Base-by-base conservation (phyloP, 2,113 vertebrate species). In the Zeus faber region DNA sequence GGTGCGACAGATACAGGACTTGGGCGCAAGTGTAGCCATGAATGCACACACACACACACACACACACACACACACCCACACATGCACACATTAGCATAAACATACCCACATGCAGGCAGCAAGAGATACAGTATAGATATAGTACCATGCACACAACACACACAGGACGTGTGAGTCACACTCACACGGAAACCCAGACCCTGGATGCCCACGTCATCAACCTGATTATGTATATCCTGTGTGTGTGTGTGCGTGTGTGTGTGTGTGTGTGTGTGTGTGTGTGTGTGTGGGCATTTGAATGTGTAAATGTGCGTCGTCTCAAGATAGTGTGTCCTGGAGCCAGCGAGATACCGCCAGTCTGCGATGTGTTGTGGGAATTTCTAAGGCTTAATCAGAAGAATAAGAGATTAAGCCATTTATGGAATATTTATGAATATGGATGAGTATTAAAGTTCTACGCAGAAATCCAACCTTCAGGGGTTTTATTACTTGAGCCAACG, bases 361-460 rank as follows among this genome's bases (percentile, higher is more conserved):
- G 68, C 1, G 16, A 52, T 54, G 45, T 40, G 71, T 69, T 63
- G 62, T 65, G 74, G 62, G 65, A 70, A 60, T 79, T 77, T 63
- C 74, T 74, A 63, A 81, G 70, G 77, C 72, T 67, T 74, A 76
- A 84, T 85, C 84, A 80, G 60, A 73, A 70, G 70, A 87, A 75
- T 69, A 48, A 50, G 76, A 81, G 80, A 81, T 85, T 74, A 85
- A 73, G 50, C 79, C 67, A 73, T 74, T 76, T 86, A 50, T 75
- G 60, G 67, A 72, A 61, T 62, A 78, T 82, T 71, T 73, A 83
- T 86, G 83, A 87, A 88, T 80, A 86, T 85, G 78, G 64, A 86
- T 87, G 83, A 87, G 77, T 66, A 80, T 85, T 84, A 76, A 79
- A 78, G 54, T 78, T 78, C 68, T 55, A 54, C 63, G 64, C 31